Evolutionary conservation across 2,113 vertebrate species (phyloP).

Genomic region (Addax nasomaculatus): DNA sequence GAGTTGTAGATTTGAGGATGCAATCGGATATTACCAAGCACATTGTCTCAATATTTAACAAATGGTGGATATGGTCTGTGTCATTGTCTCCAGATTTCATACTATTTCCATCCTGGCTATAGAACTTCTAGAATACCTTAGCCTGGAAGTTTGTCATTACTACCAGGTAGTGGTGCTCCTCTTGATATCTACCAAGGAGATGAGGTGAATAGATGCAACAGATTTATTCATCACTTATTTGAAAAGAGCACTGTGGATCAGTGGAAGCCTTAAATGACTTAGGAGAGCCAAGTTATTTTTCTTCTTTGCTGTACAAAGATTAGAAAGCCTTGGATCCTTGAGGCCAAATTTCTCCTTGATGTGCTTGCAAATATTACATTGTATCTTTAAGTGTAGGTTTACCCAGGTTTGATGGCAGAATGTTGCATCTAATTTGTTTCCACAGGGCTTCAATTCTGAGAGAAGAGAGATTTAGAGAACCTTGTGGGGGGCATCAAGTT

Average conservation of each 20-base stretch:
- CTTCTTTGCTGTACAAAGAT: not conserved
- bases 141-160: not conserved
- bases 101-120: not conserved
- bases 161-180: not conserved
- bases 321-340: not conserved
- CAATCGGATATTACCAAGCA: not conserved
- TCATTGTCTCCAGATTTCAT: not conserved
- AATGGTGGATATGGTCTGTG: not conserved
- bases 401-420: not conserved
- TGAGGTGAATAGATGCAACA: not conserved
- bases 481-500: constrained; percentile 24
- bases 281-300: not conserved
- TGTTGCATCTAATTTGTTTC: constrained; percentile 14
- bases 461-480: constrained; percentile 45
- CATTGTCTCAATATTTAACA: not conserved
- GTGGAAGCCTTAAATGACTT: not conserved
- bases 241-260: not conserved
- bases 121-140: not conserved
- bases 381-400: constrained; percentile 1
- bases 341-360: constrained; percentile 24
- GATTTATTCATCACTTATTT: not conserved
- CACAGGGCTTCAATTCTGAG: not conserved
- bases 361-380: constrained; percentile 4
- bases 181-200: not conserved
- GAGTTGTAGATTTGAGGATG: not conserved